Evolutionary conservation across 2,797 vertebrate species (phyloP).

Genomic region (Helarctos malayanus): DNA sequence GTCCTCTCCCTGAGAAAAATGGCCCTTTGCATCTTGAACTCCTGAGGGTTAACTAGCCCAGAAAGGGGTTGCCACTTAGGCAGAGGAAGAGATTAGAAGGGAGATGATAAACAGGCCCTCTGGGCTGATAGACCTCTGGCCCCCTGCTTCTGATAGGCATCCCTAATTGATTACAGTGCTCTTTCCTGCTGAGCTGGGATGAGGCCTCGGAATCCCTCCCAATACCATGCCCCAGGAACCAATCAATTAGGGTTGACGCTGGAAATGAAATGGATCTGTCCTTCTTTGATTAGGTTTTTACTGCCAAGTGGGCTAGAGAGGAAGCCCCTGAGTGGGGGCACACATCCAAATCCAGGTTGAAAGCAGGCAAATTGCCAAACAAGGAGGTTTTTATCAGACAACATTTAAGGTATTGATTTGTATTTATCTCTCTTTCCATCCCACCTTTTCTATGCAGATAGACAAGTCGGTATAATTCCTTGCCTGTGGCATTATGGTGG

Average conservation of each 20-base stretch:
- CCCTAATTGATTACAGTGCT: neutral
- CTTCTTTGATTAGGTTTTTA: conserved; percentile 32
- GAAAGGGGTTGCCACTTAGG: neutral
- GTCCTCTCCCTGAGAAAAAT: neutral
- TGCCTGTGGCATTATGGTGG: neutral
- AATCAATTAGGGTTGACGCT: conserved; percentile 40
- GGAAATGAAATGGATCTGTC: neutral
- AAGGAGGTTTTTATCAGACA: neutral
- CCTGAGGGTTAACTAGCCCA: neutral
- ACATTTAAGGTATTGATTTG: conserved; percentile 1
- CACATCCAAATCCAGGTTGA: neutral
- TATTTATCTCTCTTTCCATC: neutral
- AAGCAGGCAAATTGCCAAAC: neutral
- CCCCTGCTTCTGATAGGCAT: neutral
- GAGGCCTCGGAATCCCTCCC: neutral
- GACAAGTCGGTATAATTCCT: neutral
- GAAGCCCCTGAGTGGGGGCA: neutral
- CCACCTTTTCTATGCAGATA: neutral
- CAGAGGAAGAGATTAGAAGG: neutral
- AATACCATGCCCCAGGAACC: neutral
- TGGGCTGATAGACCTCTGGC: neutral
- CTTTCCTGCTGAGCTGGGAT: neutral
- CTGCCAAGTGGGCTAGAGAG: neutral
- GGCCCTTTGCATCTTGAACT: neutral
- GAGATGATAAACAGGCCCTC: neutral